Evolutionary conservation across 1,140 invertebrate species (phyloP).

Genomic region (Sipha flava): DNA sequence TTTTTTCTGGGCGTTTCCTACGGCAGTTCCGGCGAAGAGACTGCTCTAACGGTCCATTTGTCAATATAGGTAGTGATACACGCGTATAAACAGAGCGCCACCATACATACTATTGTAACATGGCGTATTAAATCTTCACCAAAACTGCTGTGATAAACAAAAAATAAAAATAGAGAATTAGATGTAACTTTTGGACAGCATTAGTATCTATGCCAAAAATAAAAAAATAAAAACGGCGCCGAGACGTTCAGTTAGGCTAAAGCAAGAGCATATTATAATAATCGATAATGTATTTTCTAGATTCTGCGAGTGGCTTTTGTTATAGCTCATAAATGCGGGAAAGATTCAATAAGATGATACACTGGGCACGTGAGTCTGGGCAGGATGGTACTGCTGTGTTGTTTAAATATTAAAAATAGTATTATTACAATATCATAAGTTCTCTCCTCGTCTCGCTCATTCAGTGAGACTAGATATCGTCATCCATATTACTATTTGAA

Average conservation of each 20-base stretch:
- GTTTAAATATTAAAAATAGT: too few relatives aligned
- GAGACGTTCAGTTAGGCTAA: neutral
- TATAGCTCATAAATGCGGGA: neutral
- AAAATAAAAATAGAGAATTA: conserved; percentile 16
- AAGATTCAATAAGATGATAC: neutral
- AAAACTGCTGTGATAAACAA: neutral
- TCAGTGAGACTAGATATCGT: too few relatives aligned
- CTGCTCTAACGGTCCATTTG: conserved; percentile 12
- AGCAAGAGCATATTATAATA: neutral
- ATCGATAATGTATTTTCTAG: neutral
- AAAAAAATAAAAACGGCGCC: too few relatives aligned
- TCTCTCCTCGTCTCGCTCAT: too few relatives aligned
- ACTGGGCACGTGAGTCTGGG: too few relatives aligned
- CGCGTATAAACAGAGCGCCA: neutral
- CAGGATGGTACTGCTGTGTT: too few relatives aligned
- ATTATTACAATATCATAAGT: too few relatives aligned
- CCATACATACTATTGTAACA: neutral
- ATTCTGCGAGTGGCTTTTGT: neutral
- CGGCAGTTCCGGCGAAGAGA: conserved; percentile 12
- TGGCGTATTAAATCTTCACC: neutral
- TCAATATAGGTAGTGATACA: conserved; percentile 6
- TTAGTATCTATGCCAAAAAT: neutral
- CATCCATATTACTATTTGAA: too few relatives aligned
- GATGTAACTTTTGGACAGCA: conserved; percentile 10
- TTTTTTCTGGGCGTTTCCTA: neutral